These are phyloP conservation scores for Lysandra bellargus DNA, from an alignment of 2,888 invertebrate genomes.

Conservation along the genomic window DNA sequence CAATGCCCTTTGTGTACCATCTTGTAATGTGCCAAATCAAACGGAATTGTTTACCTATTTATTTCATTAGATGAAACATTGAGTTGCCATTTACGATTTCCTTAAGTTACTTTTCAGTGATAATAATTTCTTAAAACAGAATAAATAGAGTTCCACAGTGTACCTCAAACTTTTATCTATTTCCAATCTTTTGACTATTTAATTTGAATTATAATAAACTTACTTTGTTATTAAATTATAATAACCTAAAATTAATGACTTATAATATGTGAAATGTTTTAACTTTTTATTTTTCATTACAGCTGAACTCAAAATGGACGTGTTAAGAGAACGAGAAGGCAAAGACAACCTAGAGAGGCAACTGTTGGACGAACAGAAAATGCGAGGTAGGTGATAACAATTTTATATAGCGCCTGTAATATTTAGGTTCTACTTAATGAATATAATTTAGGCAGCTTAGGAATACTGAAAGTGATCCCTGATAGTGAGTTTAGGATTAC, in stretches of 20 bases:
- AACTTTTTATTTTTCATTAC: slow-evolving; percentile 64
- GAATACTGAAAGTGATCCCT: too few species aligned
- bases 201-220: too few species aligned
- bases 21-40: slow-evolving; percentile 33
- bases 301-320: slow-evolving; percentile 98
- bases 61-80: slow-evolving; percentile 47
- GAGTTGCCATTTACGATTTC: background rate
- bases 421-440: background rate
- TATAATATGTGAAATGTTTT: background rate
- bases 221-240: too few species aligned
- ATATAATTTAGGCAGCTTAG: too few species aligned
- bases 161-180: background rate
- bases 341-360: slow-evolving; percentile 97
- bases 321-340: slow-evolving; percentile 94
- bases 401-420: slow-evolving; percentile 24
- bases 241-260: too few species aligned
- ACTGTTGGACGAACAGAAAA: slow-evolving; percentile 95
- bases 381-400: slow-evolving; percentile 88
- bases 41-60: slow-evolving; percentile 53
- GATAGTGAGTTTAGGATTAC: too few species aligned
- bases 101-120: background rate
- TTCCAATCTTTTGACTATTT: background rate
- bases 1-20: slow-evolving; percentile 67
- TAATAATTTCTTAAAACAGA: background rate
- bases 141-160: background rate